Percentiles rank a stretch among this genome's conserved stretches.
phyloP scores from a whole-genome alignment of 35 echinoderm and acorn worm genomes.

The Stichopus chloronotus region DNA sequence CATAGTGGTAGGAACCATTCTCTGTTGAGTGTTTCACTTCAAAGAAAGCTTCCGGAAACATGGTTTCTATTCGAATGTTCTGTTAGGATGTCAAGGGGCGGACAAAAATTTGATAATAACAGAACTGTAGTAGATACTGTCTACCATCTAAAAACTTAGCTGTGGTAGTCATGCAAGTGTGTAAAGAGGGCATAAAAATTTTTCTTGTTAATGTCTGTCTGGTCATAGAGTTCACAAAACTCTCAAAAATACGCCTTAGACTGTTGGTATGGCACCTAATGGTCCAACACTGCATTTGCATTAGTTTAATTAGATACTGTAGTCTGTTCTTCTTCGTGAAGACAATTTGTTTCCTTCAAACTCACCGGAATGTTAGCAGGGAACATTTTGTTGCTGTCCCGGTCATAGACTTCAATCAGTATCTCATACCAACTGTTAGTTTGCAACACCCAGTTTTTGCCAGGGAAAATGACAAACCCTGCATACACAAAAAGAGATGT shows the following conservation, averaged over 20 bases:
- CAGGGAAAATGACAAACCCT: conserved; percentile 96
- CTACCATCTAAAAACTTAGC: background rate
- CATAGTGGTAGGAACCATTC: conserved; percentile 93
- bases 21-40: conserved; percentile 74
- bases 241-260: too few species aligned
- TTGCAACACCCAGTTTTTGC: conserved; percentile 87
- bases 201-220: too few species aligned
- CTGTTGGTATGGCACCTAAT: too few species aligned
- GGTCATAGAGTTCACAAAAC: too few species aligned
- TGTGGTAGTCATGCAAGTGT: too few species aligned
- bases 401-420: conserved; percentile 89
- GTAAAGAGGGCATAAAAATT: too few species aligned
- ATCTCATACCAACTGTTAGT: conserved; percentile 79
- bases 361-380: conserved; percentile 92
- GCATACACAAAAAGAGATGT: background rate
- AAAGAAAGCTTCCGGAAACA: conserved; percentile 81
- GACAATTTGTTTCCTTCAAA: too few species aligned
- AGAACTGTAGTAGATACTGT: background rate
- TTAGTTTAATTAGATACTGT: too few species aligned
- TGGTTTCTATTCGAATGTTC: conserved; percentile 90
- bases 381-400: conserved; percentile 93
- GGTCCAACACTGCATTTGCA: too few species aligned
- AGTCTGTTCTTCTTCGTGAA: too few species aligned
- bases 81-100: background rate
- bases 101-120: background rate